Evolutionary conservation across 2,797 vertebrate species (phyloP), one percentile per base, ranked within the genome.

Genomic region (Octomys mimax): DNA sequence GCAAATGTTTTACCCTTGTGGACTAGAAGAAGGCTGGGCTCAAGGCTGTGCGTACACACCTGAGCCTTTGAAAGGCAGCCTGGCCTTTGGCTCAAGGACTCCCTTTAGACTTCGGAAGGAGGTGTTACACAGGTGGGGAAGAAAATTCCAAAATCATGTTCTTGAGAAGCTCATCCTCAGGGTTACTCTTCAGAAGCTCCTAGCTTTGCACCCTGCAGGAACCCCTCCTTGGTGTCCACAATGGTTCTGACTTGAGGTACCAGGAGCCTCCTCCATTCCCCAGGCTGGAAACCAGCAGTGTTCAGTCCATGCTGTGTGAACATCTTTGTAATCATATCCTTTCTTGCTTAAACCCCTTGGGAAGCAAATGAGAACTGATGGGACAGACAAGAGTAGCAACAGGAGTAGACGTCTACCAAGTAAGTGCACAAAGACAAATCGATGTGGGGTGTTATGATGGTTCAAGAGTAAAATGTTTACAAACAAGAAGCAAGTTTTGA

Each of bases 391-490:
- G 12, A 62, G 14, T 87, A 59, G 42, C 78, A 73, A 81, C 12
- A 49, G 26, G 24, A 71, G 61, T 46, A 84, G 80, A 88, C 61
- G 66, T 6, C 4, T 62, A 36, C 42, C 21, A 68, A 80, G n/a
- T 49, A 91, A 92, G 75, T n/a, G 1, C 22, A 87, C 13, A 42
- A n/a, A 89, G 85, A 91, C 24, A 93, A 86, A 66, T 39, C 46
- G 46, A 97, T 93, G 10, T 24, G 9, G 22, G 79, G 19, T 4
- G 71, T 42, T 28, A 13, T 33, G 5, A 24, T 87, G 22, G 16
- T 16, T 92, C 94, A 89, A 86, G 92, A 86, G 57, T 62, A 57
- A 95, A 91, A 86, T 52, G 61, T 78, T 92, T 96, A 73, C 22
- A 88, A 87, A 89, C 68, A 24, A 57, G 16, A 36, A 80, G 42